phyloP scores from a whole-genome alignment of 2,113 vertebrate species.

The human (Homo sapiens) region DNA sequence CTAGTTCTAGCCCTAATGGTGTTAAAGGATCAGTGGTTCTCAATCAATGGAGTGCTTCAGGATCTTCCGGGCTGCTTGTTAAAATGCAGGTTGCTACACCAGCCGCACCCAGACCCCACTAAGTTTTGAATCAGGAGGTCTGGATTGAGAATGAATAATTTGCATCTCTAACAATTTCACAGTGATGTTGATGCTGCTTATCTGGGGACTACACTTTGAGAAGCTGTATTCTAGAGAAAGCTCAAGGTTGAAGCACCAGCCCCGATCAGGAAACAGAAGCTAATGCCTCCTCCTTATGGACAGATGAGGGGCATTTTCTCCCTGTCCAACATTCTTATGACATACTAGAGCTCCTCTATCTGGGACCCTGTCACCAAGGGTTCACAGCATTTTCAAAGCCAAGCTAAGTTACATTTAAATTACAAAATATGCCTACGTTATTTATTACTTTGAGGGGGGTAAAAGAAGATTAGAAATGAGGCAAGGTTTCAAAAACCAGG shows the following conservation, averaged over 20 bases:
- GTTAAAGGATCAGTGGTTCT: not conserved
- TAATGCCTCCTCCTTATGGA: accelerated
- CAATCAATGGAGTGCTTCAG: not conserved
- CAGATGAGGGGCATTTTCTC: not conserved
- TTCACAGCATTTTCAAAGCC: not conserved
- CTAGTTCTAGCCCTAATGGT: not conserved
- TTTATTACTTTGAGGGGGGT: not conserved
- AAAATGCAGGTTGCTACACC: not conserved
- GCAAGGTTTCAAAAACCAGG: not conserved
- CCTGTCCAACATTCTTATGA: not conserved
- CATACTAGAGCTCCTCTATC: not conserved
- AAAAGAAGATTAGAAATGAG: not conserved
- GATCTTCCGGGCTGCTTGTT: not conserved
- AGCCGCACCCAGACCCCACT: accelerated
- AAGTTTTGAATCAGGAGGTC: not conserved
- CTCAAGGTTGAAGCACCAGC: not conserved
- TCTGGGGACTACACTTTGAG: not conserved
- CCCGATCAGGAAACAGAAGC: not conserved
- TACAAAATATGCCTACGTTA: not conserved
- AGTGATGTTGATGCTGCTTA: not conserved
- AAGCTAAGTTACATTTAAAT: not conserved
- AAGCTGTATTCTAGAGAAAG: not conserved
- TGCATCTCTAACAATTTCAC: not conserved
- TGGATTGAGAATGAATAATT: not conserved
- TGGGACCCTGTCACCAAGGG: not conserved